phyloP scores from a whole-genome alignment of 2,888 invertebrate genomes.

The Hirtodrosophila confusa region DNA sequence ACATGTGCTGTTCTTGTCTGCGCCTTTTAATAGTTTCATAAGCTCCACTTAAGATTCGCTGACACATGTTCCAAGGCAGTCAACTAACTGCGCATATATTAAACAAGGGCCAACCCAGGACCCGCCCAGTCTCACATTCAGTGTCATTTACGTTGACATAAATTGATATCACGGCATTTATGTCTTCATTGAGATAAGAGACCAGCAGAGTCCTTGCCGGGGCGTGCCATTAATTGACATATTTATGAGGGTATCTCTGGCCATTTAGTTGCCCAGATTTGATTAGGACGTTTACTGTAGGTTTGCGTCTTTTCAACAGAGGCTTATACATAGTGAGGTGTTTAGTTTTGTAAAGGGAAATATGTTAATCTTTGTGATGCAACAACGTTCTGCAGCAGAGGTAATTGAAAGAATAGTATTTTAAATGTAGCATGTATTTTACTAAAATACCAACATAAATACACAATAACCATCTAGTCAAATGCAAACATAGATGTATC shows the following conservation, averaged over 20 bases:
- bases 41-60: constrained; percentile 84
- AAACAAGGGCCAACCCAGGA: constrained; percentile 22
- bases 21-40: constrained; percentile 83
- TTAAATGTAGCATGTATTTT: neutral
- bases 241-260: constrained; percentile 76
- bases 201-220: constrained; percentile 17
- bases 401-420: neutral
- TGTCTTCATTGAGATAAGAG: constrained; percentile 79
- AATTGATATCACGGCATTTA: constrained; percentile 80
- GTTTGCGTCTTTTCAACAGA: constrained; percentile 3
- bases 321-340: neutral
- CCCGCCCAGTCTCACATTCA: constrained; percentile 36
- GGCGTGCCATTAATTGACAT: constrained; percentile 77
- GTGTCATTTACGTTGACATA: constrained; percentile 81
- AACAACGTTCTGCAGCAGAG: neutral
- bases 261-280: constrained; percentile 63
- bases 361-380: constrained; percentile 15
- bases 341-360: constrained; percentile 6
- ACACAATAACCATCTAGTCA: too few relatives aligned
- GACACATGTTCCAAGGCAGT: constrained; percentile 83
- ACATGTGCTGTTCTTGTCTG: constrained; percentile 42
- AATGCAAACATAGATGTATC: too few relatives aligned
- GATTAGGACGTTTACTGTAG: constrained; percentile 59
- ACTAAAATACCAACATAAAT: neutral
- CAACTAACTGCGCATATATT: constrained; percentile 78